Conservation (phyloP, 1,140 invertebrate species). For the Himalopsyche phryganea region DNA sequence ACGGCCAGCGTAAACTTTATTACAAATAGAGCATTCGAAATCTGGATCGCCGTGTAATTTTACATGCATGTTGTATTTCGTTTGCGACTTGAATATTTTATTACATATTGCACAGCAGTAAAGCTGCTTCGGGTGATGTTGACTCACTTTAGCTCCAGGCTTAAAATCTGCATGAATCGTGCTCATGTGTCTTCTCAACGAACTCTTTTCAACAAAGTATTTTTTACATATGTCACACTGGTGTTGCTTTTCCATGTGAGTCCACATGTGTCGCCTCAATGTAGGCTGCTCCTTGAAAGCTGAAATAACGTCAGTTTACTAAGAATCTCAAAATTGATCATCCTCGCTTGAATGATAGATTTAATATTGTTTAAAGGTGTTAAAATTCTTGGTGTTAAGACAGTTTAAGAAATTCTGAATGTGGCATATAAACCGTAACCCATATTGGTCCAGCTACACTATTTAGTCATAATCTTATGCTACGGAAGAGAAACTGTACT, state of each 20-base stretch:
- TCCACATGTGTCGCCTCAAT: slow-evolving; percentile 29
- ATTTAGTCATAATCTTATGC: no score
- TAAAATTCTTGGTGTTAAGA: no score
- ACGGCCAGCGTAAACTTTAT: slow-evolving; percentile 48
- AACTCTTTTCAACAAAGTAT: slow-evolving; percentile 32
- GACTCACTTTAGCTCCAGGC: slow-evolving; percentile 10
- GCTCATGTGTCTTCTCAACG: slow-evolving; percentile 27
- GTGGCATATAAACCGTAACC: no score
- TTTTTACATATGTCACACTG: slow-evolving; percentile 32
- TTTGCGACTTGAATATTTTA: slow-evolving; percentile 41
- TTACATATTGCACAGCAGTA: slow-evolving; percentile 40
- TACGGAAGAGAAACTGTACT: no score
- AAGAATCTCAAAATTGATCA: not conserved
- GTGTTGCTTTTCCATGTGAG: slow-evolving; percentile 32
- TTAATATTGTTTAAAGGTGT: no score
- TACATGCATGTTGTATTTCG: slow-evolving; percentile 44
- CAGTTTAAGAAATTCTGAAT: no score
- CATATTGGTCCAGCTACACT: no score
- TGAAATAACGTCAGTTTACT: slow-evolving; percentile 12
- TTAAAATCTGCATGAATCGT: slow-evolving; percentile 32
- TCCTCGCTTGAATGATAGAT: not conserved
- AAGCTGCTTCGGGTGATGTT: slow-evolving; percentile 9
- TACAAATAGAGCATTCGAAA: slow-evolving; percentile 45
- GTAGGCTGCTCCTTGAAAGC: slow-evolving; percentile 33
- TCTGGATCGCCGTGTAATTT: slow-evolving; percentile 46